phyloP scores from a whole-genome alignment of 2,113 vertebrate genomes.

The Cochlearius cochlearius region DNA sequence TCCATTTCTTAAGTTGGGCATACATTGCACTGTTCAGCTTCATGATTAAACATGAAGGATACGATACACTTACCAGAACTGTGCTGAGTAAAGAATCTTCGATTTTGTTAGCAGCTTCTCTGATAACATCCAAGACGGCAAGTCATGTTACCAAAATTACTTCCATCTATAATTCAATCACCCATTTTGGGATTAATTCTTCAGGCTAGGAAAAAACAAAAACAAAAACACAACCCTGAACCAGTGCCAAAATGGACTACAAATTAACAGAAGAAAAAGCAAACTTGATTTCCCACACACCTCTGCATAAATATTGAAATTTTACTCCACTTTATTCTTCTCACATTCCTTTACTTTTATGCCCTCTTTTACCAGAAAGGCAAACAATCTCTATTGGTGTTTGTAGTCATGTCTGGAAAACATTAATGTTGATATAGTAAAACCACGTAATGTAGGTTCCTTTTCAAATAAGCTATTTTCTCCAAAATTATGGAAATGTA shows the following conservation, averaged over 20 bases:
- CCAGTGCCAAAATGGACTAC: neutral
- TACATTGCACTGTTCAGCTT: neutral
- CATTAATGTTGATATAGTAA: neutral
- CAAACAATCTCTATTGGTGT: neutral
- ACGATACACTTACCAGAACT: neutral
- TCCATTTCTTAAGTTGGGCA: neutral
- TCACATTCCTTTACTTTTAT: neutral
- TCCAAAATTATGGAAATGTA: neutral
- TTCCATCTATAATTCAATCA: neutral
- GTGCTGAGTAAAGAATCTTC: neutral
- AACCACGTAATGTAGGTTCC: neutral
- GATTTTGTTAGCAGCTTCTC: neutral
- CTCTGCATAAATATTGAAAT: neutral
- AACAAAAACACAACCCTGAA: neutral
- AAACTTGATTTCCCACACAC: neutral
- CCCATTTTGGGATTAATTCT: neutral
- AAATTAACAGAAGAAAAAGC: neutral
- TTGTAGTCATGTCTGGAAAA: neutral
- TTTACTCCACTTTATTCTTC: neutral
- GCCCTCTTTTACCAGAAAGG: neutral
- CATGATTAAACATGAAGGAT: neutral
- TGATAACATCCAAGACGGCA: neutral
- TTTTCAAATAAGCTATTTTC: neutral
- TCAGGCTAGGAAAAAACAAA: neutral
- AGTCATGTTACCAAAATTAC: neutral